These are phyloP conservation scores for Cecidostiba fungosa DNA, from an alignment of 2,888 invertebrate genomes.

Conservation along the genomic window DNA sequence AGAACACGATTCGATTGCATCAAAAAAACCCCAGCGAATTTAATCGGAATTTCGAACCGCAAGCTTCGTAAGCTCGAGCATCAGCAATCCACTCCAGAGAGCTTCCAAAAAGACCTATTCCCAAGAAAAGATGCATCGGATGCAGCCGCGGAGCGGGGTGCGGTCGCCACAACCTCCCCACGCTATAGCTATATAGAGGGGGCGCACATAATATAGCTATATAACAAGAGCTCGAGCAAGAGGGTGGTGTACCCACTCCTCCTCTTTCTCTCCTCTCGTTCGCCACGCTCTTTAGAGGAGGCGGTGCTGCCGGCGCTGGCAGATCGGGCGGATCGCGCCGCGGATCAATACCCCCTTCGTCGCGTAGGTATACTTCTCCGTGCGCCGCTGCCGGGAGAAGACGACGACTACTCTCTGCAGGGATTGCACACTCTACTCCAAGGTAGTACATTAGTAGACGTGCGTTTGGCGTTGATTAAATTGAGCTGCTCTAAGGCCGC, in stretches of 20 bases:
- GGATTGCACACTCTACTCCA: neutral
- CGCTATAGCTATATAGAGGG: neutral
- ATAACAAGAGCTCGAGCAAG: neutral
- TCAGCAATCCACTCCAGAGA: neutral
- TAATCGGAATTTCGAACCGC: too few species aligned
- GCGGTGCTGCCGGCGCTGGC: conserved; percentile 30
- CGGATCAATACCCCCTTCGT: conserved; percentile 60
- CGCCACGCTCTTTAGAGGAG: conserved; percentile 33
- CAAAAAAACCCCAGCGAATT: too few species aligned
- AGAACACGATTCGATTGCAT: too few species aligned
- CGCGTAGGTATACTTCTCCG: conserved; percentile 3
- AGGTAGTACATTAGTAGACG: neutral
- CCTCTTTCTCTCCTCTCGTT: conserved; percentile 32
- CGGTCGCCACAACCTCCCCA: conserved; percentile 21
- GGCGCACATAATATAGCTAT: neutral
- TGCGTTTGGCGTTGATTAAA: neutral
- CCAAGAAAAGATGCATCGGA: neutral
- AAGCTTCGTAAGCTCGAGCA: too few species aligned
- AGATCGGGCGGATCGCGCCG: conserved; percentile 39
- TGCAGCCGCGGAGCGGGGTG: conserved; percentile 16
- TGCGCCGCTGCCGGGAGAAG: neutral
- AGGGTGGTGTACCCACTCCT: conserved; percentile 4
- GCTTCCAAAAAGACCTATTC: neutral
- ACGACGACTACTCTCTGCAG: neutral
- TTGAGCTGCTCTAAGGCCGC: neutral